phyloP scores from a whole-genome alignment of 2,888 invertebrate genomes.

The Spodoptera exigua region DNA sequence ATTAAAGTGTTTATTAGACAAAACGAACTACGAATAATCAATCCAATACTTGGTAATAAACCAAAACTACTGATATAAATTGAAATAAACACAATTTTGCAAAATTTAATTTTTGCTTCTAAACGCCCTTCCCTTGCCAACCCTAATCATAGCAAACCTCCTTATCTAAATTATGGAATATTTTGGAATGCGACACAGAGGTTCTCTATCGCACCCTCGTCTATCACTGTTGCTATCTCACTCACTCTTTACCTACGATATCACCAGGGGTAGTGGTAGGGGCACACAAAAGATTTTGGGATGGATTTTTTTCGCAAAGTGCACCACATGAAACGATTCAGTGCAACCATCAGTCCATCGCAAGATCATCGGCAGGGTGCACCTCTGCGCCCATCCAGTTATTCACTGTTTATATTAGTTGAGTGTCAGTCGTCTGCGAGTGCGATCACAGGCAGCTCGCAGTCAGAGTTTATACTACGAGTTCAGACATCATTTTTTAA shows the following conservation, averaged over 20 bases:
- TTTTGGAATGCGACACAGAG: conserved; percentile 84
- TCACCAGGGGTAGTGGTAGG: conserved; percentile 83
- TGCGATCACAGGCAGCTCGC: no score
- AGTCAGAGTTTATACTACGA: background rate
- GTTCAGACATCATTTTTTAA: no score
- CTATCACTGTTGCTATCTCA: conserved; percentile 66
- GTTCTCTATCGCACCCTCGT: conserved; percentile 73
- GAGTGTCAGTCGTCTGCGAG: conserved; percentile 29
- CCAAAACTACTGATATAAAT: background rate
- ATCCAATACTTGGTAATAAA: no score
- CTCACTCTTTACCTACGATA: conserved; percentile 78
- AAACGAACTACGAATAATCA: no score
- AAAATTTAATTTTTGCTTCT: conserved; percentile 31
- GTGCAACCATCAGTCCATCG: conserved; percentile 71
- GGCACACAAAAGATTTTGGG: conserved; percentile 86
- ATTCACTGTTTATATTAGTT: conserved; percentile 44
- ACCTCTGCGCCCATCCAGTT: conserved; percentile 52
- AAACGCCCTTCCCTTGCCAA: conserved; percentile 62
- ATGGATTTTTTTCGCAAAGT: conserved; percentile 87
- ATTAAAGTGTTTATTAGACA: no score
- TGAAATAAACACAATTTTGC: conserved; percentile 34
- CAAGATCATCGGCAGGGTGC: conserved; percentile 44
- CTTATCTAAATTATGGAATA: conserved; percentile 89
- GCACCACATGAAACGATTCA: conserved; percentile 78
- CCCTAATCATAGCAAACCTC: conserved; percentile 88